Conservation (phyloP, 2,797 vertebrate species). For the Neosilurus mollespiculum region DNA sequence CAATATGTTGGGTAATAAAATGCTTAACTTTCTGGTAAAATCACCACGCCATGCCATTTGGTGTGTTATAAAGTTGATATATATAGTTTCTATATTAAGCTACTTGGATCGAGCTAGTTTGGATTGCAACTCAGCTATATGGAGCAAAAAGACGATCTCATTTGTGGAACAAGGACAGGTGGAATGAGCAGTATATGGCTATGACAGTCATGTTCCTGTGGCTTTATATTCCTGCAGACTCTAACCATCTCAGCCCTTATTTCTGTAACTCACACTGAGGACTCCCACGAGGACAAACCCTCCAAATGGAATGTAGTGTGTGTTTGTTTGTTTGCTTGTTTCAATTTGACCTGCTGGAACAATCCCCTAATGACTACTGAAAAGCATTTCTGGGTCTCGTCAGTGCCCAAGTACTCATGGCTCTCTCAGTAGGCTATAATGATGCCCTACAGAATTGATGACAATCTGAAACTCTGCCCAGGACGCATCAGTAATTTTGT, state of each 20-base stretch:
- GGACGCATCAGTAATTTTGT: background rate
- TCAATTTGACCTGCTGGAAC: conserved; percentile 34
- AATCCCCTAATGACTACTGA: conserved; percentile 37
- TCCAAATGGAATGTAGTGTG: conserved; percentile 24
- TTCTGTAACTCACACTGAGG: conserved; percentile 15
- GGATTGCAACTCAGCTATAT: background rate
- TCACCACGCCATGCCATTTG: background rate
- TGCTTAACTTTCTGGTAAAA: background rate
- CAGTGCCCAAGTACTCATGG: conserved; percentile 30
- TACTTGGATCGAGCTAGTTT: conserved; percentile 1
- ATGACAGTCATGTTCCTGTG: conserved; percentile 10
- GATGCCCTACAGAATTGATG: background rate
- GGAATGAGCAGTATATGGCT: background rate
- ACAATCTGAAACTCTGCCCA: background rate
- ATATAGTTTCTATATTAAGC: background rate
- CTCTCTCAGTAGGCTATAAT: conserved; percentile 35
- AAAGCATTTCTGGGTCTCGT: conserved; percentile 41
- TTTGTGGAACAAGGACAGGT: conserved; percentile 2
- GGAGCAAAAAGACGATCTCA: background rate
- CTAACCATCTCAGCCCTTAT: background rate
- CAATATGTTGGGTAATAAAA: background rate
- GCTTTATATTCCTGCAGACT: conserved; percentile 1
- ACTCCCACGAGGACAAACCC: conserved; percentile 7
- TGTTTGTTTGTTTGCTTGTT: conserved; percentile 12
- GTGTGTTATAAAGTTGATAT: background rate